Evolutionary conservation across 1,140 invertebrate genomes (phyloP), one percentile per base, ranked within the genome.

Genomic region (roundworm (Caenorhabditis elegans)): DNA sequence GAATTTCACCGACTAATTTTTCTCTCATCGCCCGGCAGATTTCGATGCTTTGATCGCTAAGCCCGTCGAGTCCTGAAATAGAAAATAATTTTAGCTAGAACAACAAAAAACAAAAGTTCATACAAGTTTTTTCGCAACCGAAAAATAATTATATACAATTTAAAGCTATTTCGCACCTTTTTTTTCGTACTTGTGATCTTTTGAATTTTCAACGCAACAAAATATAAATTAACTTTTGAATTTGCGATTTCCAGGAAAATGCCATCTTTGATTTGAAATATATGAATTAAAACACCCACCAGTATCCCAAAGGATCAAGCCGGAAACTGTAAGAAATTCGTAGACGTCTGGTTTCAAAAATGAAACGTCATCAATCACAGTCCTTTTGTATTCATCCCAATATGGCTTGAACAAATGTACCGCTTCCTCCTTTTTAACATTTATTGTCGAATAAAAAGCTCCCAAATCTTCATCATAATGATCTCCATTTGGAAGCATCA

Each of bases 381-480:
- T 70, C 22, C 60, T 31, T 43, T 70, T 70, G 34, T 70, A 70
- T 39, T 70, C 60, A 70, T 70, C 60, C 60, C 60, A 70, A 17
- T 70, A 70, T 70, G 60, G 60, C 10, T 70, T 70, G 34, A 70
- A 70, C 19, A 19, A 36, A n/a, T 31, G 13, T 70, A 39, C 60
- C 10, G 60, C 34, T 6, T 24, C 13, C 15, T 70, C 39, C 39
- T 28, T 34, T 22, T 70, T 34, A 10, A 39, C 34, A 70, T 70
- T 70, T 2, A 39, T 39, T 3, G 26, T 15, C n/a, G 60, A 39
- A 22, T 70, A 70, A 39, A 70, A 70, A 24, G 34, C 43, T 13
- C 60, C 60, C 8, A 70, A 3, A 24, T 70, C 34, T 24, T 70
- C 60, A 2, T 70, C 60, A 22, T 39, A 70, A 39, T 70, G 60